phyloP scores from a whole-genome alignment of 2,888 invertebrate species.

The Deilephila elpenor region DNA sequence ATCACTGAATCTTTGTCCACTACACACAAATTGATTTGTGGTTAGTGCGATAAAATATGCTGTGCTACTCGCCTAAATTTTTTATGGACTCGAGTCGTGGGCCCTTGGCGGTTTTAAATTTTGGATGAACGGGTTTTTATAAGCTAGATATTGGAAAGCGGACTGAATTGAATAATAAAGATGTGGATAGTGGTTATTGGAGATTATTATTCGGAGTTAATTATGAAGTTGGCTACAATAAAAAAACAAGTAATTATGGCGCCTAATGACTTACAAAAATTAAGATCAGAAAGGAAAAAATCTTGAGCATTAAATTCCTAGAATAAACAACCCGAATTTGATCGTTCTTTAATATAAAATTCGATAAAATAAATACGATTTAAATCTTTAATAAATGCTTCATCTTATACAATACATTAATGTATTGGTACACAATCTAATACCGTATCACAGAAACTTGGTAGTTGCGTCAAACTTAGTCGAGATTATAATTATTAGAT shows the following conservation, averaged over 20 bases:
- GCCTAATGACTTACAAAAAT: no score
- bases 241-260: no score
- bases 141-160: no score
- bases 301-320: no score
- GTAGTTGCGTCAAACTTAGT: not conserved
- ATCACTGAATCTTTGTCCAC: conserved; percentile 41
- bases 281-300: no score
- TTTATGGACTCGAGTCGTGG: not conserved
- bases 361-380: no score
- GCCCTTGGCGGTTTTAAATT: not conserved
- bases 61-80: conserved; percentile 11
- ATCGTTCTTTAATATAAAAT: no score
- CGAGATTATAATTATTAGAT: conserved; percentile 19
- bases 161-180: no score
- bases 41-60: conserved; percentile 32
- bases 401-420: not conserved
- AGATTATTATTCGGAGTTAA: no score
- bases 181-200: no score
- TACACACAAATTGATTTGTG: conserved; percentile 51
- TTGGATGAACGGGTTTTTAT: not conserved
- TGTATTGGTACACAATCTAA: not conserved
- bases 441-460: not conserved
- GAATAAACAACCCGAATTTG: no score
- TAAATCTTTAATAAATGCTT: not conserved
- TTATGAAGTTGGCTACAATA: no score